These are phyloP conservation scores for Hapalemur alaotrensis DNA, from an alignment of 2,797 vertebrate species.

Conservation along the genomic window DNA sequence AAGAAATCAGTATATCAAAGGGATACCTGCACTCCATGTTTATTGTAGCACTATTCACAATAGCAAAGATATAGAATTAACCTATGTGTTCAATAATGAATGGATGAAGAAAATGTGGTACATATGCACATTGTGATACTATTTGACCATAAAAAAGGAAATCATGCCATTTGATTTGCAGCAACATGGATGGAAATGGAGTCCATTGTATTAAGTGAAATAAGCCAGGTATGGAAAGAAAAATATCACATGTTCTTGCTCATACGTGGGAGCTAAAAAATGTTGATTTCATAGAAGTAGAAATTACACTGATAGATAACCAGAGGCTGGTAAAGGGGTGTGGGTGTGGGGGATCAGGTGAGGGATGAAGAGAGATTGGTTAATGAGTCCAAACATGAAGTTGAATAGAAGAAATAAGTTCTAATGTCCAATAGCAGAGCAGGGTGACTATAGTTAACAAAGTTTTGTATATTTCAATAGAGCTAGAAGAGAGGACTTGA, in stretches of 20 bases:
- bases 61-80: background rate
- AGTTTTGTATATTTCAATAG: background rate
- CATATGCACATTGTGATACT: background rate
- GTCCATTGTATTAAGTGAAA: background rate
- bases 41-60: background rate
- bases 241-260: background rate
- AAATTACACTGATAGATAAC: background rate
- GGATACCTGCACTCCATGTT: background rate
- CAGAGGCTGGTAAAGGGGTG: background rate
- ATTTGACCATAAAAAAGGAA: background rate
- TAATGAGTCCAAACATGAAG: background rate
- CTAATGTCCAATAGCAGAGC: background rate
- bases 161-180: background rate
- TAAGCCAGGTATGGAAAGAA: background rate
- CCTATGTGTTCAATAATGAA: background rate
- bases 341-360: background rate
- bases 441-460: background rate
- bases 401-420: background rate
- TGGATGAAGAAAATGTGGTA: background rate
- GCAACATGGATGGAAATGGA: background rate
- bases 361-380: background rate
- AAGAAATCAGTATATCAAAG: background rate
- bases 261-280: background rate
- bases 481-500: background rate
- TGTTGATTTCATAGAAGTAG: background rate